Conservation (phyloP, 1,140 invertebrate genomes). For the Lucilia sericata region DNA sequence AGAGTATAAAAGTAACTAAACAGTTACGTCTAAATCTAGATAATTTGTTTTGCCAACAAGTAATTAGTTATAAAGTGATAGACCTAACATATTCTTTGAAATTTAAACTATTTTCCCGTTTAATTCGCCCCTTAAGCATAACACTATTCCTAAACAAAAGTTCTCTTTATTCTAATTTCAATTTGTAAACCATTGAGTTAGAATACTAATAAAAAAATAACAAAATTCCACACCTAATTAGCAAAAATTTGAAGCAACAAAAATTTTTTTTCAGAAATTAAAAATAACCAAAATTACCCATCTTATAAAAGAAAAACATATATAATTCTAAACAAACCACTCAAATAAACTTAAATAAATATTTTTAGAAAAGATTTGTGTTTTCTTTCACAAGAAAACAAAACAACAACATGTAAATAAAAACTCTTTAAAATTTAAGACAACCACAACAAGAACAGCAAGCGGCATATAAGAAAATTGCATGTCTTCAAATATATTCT, state of each 20-base stretch:
- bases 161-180: neutral
- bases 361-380: slow-evolving; percentile 1
- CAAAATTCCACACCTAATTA: slow-evolving; percentile 2
- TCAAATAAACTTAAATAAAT: neutral
- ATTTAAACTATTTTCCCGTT: too few relatives aligned
- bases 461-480: neutral
- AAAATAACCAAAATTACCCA: neutral
- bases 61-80: too few relatives aligned
- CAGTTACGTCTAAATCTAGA: too few relatives aligned
- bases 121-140: neutral
- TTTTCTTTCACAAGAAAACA: neutral
- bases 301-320: neutral
- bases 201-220: neutral
- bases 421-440: neutral
- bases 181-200: neutral
- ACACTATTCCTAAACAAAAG: too few relatives aligned
- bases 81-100: too few relatives aligned
- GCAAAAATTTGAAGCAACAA: neutral
- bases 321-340: neutral
- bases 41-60: too few relatives aligned
- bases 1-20: too few relatives aligned
- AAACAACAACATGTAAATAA: neutral
- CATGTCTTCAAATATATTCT: neutral
- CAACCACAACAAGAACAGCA: neutral
- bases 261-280: neutral